Conservation (phyloP, 37 sponge, comb jelly and placozoan species). For the Agelas oroides region DNA sequence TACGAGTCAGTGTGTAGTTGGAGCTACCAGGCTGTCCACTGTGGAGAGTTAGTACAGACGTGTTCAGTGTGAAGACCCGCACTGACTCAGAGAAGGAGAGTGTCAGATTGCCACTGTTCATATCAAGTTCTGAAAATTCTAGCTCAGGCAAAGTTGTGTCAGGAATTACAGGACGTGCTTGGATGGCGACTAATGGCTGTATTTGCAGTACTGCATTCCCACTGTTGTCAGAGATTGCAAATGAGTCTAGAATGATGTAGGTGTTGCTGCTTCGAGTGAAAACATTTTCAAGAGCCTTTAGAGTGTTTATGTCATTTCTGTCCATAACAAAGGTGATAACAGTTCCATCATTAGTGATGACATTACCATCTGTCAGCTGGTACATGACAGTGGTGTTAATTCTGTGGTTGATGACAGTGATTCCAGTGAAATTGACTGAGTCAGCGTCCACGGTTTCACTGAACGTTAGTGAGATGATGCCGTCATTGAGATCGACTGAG, state of each 20-base stretch:
- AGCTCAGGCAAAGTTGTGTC: slow-evolving; percentile 70
- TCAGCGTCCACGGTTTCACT: slow-evolving; percentile 79
- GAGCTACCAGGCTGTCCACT: slow-evolving; percentile 47
- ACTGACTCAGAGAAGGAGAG: slow-evolving; percentile 86
- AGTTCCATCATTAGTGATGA: slow-evolving; percentile 29
- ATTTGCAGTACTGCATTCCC: slow-evolving; percentile 49
- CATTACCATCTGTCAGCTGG: slow-evolving; percentile 67
- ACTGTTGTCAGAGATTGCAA: slow-evolving; percentile 70
- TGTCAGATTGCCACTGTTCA: slow-evolving; percentile 78
- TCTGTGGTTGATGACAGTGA: slow-evolving; percentile 56
- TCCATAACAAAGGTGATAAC: slow-evolving; percentile 50
- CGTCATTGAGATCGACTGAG: slow-evolving; percentile 70
- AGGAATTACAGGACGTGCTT: slow-evolving; percentile 23
- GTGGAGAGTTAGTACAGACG: slow-evolving; percentile 55
- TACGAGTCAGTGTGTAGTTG: slow-evolving; percentile 59
- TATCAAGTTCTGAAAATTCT: slow-evolving; percentile 60
- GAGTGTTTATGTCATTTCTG: slow-evolving; percentile 63
- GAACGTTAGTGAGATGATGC: slow-evolving; percentile 73
- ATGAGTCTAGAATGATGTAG: slow-evolving; percentile 49
- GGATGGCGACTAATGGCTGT: slow-evolving; percentile 17
- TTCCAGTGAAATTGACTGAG: slow-evolving; percentile 56
- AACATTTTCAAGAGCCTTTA: slow-evolving; percentile 58
- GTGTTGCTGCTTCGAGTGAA: slow-evolving; percentile 48
- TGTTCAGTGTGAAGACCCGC: slow-evolving; percentile 45
- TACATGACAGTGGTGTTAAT: slow-evolving; percentile 55